phyloP scores from a whole-genome alignment of 92 coral and sea anemone species.

The Blastomussa wellsi region DNA sequence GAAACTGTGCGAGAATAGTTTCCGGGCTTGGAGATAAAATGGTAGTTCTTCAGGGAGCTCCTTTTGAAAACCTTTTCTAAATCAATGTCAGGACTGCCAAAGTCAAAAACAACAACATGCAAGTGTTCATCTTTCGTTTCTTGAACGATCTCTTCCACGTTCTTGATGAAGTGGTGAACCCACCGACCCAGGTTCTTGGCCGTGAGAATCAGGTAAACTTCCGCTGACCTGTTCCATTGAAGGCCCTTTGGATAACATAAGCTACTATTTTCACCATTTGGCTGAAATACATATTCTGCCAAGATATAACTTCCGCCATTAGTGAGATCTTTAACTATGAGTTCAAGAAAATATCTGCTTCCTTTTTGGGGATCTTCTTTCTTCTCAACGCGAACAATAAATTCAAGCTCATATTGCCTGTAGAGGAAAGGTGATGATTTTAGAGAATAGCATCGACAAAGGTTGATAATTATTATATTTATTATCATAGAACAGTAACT shows the following conservation, averaged over 20 bases:
- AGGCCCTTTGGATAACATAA: conserved; percentile 62
- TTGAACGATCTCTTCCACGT: conserved; percentile 62
- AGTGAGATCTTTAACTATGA: conserved; percentile 56
- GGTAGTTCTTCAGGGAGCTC: conserved; percentile 56
- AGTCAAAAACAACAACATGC: conserved; percentile 58
- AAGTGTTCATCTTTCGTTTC: conserved; percentile 56
- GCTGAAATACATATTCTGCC: conserved; percentile 74
- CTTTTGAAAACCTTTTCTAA: conserved; percentile 32
- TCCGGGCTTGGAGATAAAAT: conserved; percentile 56
- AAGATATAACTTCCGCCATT: conserved; percentile 38
- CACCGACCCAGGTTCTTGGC: conserved; percentile 69
- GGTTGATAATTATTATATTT: background rate
- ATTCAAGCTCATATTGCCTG: conserved; percentile 64
- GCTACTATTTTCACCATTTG: background rate
- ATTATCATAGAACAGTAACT: no score
- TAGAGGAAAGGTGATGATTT: background rate
- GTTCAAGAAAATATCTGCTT: conserved; percentile 68
- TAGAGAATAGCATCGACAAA: background rate
- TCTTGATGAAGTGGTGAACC: conserved; percentile 69
- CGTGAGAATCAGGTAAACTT: conserved; percentile 61
- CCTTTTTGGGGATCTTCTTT: conserved; percentile 61
- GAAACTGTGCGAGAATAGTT: conserved; percentile 59
- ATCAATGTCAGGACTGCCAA: conserved; percentile 63
- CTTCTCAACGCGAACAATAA: conserved; percentile 75
- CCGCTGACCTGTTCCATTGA: conserved; percentile 71